Percentiles rank a stretch among this genome's conserved stretches.
Conservation (phyloP, 2,113 vertebrate genomes). For the Scomber scombrus region DNA sequence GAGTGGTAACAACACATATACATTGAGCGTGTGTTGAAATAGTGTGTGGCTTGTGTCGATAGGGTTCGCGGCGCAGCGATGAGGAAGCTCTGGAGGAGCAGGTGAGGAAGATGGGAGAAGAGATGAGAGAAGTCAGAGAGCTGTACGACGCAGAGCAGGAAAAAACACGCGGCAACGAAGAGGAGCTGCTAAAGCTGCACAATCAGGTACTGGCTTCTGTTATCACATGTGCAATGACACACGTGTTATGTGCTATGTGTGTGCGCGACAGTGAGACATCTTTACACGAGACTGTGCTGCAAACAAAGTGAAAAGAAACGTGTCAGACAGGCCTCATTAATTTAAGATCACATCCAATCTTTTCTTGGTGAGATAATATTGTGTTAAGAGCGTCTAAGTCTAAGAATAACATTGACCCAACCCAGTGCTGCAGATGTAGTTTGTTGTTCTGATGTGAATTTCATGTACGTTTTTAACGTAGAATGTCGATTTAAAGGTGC, state of each 20-base stretch:
- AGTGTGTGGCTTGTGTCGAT: conserved; percentile 45
- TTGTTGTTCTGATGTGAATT: not conserved
- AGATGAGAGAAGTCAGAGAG: conserved; percentile 90
- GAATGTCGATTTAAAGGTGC: conserved; percentile 7
- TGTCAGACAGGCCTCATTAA: conserved; percentile 14
- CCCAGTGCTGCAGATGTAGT: not conserved
- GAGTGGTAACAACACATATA: not conserved
- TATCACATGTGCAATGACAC: not conserved
- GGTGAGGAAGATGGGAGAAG: conserved; percentile 93
- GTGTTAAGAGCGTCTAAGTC: not conserved
- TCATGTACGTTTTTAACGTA: conserved; percentile 29
- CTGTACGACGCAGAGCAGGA: conserved; percentile 92
- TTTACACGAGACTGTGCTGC: conserved; percentile 1
- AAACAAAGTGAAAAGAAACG: not conserved
- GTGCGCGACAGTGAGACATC: not conserved
- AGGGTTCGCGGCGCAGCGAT: conserved; percentile 93
- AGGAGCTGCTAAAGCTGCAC: conserved; percentile 92
- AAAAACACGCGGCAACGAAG: conserved; percentile 88
- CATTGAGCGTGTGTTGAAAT: conserved; percentile 29
- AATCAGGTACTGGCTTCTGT: conserved; percentile 86
- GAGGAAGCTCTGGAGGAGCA: conserved; percentile 97
- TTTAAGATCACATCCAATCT: conserved; percentile 6
- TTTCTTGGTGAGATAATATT: not conserved
- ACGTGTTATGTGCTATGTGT: not conserved
- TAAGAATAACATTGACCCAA: conserved; percentile 6